These are phyloP conservation scores for Progne subis DNA, from an alignment of 2,113 vertebrate species.

Conservation along the genomic window DNA sequence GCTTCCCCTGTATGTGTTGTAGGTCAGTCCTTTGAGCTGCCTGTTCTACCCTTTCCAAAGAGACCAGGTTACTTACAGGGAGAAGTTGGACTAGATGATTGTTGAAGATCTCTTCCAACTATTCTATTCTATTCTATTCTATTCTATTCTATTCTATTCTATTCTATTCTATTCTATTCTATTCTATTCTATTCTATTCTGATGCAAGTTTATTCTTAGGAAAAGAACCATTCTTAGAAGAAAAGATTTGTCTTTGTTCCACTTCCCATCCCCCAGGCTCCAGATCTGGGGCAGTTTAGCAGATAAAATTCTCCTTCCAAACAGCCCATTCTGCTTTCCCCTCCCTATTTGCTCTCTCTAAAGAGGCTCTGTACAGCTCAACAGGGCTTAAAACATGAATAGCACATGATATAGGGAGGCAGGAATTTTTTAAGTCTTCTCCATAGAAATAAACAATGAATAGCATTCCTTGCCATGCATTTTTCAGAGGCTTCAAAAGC, in stretches of 20 bases:
- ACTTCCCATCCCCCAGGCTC: not conserved
- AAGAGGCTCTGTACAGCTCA: not conserved
- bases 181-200: not conserved
- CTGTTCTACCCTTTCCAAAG: not conserved
- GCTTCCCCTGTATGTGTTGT: not conserved
- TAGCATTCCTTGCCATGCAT: not conserved
- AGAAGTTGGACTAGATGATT: not conserved
- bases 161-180: not conserved
- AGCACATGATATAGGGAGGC: not conserved
- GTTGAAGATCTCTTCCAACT: not conserved
- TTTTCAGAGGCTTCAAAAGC: slow-evolving; percentile 6
- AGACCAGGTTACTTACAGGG: not conserved
- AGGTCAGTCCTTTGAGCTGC: not conserved
- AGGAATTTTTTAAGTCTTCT: slow-evolving; percentile 18
- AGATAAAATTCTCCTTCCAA: not conserved
- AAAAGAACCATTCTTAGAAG: not conserved
- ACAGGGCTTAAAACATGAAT: not conserved
- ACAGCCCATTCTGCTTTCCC: not conserved
- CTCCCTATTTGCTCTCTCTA: not conserved
- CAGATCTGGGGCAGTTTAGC: not conserved
- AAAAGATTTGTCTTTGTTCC: not conserved
- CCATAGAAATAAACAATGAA: not conserved
- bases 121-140: not conserved
- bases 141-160: not conserved
- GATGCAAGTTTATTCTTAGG: not conserved